Evolutionary conservation across 1,140 invertebrate species (phyloP).

Genomic region (Cydia strobilella): DNA sequence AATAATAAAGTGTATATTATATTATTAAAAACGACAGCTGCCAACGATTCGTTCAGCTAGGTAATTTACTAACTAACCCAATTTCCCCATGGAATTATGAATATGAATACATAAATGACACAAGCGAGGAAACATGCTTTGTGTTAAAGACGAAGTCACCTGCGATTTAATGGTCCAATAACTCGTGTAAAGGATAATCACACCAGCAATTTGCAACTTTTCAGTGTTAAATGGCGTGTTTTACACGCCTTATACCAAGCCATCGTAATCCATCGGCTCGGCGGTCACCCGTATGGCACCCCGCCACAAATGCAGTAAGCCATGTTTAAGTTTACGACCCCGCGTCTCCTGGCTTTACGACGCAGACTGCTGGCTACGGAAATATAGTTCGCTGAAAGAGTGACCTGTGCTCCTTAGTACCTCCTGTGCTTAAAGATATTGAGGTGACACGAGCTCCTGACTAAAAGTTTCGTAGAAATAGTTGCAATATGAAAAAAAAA

Average conservation of each 20-base stretch:
- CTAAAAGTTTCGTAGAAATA: no score
- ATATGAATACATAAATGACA: background rate
- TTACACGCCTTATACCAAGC: slow-evolving; percentile 32
- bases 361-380: slow-evolving; percentile 40
- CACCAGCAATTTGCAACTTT: slow-evolving; percentile 27
- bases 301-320: slow-evolving; percentile 54
- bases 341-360: slow-evolving; percentile 56
- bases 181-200: background rate
- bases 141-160: background rate
- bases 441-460: background rate
- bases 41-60: no score
- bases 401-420: slow-evolving; percentile 7
- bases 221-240: slow-evolving; percentile 25
- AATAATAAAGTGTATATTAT: no score
- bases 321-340: slow-evolving; percentile 55
- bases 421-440: slow-evolving; percentile 7
- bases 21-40: no score
- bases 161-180: background rate
- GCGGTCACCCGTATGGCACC: slow-evolving; percentile 49
- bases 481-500: no score
- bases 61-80: no score
- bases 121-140: background rate
- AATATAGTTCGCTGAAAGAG: slow-evolving; percentile 38
- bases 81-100: background rate
- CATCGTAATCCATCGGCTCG: slow-evolving; percentile 45